phyloP scores from a whole-genome alignment of 2,888 invertebrate genomes.

The Ormyrus rosae region DNA sequence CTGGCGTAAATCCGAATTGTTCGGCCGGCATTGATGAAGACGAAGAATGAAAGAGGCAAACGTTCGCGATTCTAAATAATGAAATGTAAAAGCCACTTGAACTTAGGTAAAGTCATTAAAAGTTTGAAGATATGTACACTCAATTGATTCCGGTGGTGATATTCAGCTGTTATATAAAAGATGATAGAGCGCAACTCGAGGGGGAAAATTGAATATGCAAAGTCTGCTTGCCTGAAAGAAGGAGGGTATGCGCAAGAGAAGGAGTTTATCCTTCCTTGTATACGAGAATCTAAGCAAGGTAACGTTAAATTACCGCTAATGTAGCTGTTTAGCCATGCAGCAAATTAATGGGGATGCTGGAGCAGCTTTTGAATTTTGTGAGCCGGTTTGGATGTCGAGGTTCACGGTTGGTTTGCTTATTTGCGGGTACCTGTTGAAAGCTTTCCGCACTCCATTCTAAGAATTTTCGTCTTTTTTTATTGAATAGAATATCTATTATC shows the following conservation, averaged over 20 bases:
- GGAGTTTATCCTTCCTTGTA: not conserved
- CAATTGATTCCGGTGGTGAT: slow-evolving; percentile 10
- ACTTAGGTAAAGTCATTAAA: slow-evolving; percentile 43
- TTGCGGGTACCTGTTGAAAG: too few species aligned
- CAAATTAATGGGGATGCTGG: slow-evolving; percentile 20
- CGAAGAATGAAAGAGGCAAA: not conserved
- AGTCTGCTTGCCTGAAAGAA: too few species aligned
- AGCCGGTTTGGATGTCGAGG: too few species aligned
- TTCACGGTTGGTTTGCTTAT: too few species aligned
- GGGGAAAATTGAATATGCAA: too few species aligned
- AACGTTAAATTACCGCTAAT: slow-evolving; percentile 15
- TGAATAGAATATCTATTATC: too few species aligned
- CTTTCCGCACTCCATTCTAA: too few species aligned
- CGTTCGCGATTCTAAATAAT: not conserved
- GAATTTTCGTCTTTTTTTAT: too few species aligned
- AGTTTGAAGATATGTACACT: slow-evolving; percentile 29
- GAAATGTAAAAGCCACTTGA: slow-evolving; percentile 4
- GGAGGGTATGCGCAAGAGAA: slow-evolving; percentile 27
- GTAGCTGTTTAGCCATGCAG: not conserved
- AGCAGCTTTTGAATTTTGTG: not conserved
- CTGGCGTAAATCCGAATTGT: slow-evolving; percentile 17
- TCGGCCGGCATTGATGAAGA: slow-evolving; percentile 2
- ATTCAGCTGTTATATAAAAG: too few species aligned
- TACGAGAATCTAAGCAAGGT: not conserved
- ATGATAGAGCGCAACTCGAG: too few species aligned